Percentiles rank a stretch among this genome's conserved stretches.
Conservation (phyloP, 2,888 invertebrate species). For the Stomorhina lunata region DNA sequence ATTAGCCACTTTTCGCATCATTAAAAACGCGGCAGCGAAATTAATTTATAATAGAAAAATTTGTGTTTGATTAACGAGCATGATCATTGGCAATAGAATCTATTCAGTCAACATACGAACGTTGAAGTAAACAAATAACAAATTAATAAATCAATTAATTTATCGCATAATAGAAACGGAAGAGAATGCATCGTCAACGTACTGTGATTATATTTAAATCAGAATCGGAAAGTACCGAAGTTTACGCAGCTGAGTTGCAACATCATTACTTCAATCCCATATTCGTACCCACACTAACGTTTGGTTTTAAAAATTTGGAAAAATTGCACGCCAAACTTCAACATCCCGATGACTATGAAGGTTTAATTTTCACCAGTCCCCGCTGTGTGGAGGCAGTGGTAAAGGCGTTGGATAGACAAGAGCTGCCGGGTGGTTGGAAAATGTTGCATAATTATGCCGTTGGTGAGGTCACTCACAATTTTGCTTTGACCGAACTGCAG, state of each 20-base stretch:
- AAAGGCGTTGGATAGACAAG: slow-evolving; percentile 78
- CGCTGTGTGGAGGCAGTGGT: slow-evolving; percentile 81
- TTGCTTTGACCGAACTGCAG: slow-evolving; percentile 79
- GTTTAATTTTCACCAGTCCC: slow-evolving; percentile 82
- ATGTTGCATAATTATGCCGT: slow-evolving; percentile 81
- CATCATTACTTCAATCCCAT: slow-evolving; percentile 80
- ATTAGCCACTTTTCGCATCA: slow-evolving; percentile 33
- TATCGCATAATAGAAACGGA: background rate
- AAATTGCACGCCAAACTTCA: slow-evolving; percentile 79
- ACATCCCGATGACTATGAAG: slow-evolving; percentile 80
- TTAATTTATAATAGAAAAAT: slow-evolving; percentile 14
- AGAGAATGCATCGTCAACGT: slow-evolving; percentile 64
- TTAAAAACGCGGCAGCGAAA: background rate
- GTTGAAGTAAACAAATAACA: slow-evolving; percentile 14
- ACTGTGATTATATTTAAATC: slow-evolving; percentile 79
- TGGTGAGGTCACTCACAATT: slow-evolving; percentile 81
- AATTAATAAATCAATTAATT: slow-evolving; percentile 34
- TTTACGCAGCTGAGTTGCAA: slow-evolving; percentile 79
- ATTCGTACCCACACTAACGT: slow-evolving; percentile 81
- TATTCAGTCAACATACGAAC: background rate
- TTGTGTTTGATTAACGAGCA: slow-evolving; percentile 29
- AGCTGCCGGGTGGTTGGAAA: slow-evolving; percentile 79
- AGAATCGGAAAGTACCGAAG: slow-evolving; percentile 80
- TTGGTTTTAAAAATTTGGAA: slow-evolving; percentile 81
- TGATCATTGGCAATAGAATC: no score